These are phyloP conservation scores for Eudorcas thomsonii DNA, from an alignment of 2,113 vertebrate species.

Conservation along the genomic window DNA sequence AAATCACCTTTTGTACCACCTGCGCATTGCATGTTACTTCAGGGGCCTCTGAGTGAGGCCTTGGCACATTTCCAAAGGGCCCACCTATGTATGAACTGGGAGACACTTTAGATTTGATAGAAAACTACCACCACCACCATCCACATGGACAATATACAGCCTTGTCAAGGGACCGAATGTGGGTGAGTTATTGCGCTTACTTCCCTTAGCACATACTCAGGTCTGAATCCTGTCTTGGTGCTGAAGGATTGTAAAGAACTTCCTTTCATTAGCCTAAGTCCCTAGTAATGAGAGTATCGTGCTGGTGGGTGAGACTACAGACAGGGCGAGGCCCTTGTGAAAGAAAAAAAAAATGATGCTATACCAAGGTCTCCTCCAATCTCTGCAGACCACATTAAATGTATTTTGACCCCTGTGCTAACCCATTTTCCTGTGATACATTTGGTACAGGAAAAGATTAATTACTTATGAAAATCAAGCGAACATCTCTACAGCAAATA, in stretches of 20 bases:
- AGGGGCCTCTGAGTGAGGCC: not conserved
- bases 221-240: not conserved
- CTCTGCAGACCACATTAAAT: not conserved
- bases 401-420: not conserved
- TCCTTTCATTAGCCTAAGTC: not conserved
- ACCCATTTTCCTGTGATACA: slow-evolving; percentile 52
- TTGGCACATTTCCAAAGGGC: not conserved
- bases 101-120: not conserved
- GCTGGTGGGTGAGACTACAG: not conserved
- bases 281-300: not conserved
- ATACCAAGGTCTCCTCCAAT: not conserved
- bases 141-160: rapidly evolving
- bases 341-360: not conserved
- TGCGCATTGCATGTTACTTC: rapidly evolving
- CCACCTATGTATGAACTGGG: not conserved
- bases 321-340: not conserved
- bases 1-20: not conserved
- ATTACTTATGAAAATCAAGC: slow-evolving; percentile 71
- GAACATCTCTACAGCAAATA: slow-evolving; percentile 73
- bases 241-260: not conserved
- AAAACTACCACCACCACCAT: not conserved
- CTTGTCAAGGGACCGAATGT: not conserved
- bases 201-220: not conserved
- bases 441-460: slow-evolving; percentile 75
- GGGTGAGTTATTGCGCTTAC: not conserved